Evolutionary conservation across 2,113 vertebrate species (phyloP).

Genomic region (Proterorhinus semilunaris): DNA sequence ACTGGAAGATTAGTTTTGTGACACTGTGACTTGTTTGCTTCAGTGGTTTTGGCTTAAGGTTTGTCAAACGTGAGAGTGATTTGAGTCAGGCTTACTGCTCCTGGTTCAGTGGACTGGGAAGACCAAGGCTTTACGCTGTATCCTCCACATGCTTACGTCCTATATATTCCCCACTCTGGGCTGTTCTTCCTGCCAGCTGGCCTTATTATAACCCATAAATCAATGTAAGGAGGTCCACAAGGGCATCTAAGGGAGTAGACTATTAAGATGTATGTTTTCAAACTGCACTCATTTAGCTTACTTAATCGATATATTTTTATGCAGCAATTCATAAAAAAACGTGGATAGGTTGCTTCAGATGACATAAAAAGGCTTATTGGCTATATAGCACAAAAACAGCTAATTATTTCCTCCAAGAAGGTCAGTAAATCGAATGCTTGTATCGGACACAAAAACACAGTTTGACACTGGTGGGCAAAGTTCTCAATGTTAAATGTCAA

Average conservation of each 20-base stretch:
- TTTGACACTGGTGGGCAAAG: background rate
- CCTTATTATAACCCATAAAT: background rate
- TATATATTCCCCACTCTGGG: background rate
- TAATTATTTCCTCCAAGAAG: too few species aligned
- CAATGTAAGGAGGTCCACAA: slow-evolving; percentile 2
- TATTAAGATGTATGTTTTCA: slow-evolving; percentile 11
- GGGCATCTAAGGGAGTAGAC: background rate
- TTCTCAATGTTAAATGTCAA: background rate
- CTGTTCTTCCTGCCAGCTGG: background rate
- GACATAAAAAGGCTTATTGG: too few species aligned
- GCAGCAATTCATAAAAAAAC: slow-evolving; percentile 23
- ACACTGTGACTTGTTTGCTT: slow-evolving; percentile 24
- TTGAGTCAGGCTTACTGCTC: slow-evolving; percentile 22
- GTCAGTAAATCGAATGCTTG: background rate
- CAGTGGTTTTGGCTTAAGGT: slow-evolving; percentile 35
- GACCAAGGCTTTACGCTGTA: slow-evolving; percentile 13
- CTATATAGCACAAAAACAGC: too few species aligned
- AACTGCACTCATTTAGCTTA: slow-evolving; percentile 4
- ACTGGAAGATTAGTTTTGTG: slow-evolving; percentile 18
- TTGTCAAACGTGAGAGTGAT: slow-evolving; percentile 29
- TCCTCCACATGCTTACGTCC: slow-evolving; percentile 10
- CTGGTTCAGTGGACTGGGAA: slow-evolving; percentile 40
- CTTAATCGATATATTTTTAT: slow-evolving; percentile 33
- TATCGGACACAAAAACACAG: background rate
- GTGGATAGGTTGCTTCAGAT: background rate